phyloP scores from a whole-genome alignment of 1,140 invertebrate genomes.

The Pseudobourletiella spinata region DNA sequence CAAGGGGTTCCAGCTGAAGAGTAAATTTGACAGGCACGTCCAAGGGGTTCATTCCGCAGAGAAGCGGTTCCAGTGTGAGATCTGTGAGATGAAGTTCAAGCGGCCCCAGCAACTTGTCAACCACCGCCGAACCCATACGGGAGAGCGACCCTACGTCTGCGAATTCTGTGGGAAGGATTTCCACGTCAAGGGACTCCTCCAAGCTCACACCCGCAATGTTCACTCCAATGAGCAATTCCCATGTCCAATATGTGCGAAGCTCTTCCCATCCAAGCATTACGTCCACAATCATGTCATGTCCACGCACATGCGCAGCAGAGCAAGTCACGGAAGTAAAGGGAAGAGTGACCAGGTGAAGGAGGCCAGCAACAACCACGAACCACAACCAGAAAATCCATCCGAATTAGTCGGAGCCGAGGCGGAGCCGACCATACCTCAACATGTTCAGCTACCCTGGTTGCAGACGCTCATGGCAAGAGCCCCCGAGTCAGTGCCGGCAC shows the following conservation, averaged over 20 bases:
- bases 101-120: background rate
- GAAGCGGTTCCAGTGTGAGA: background rate
- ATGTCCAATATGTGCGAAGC: constrained; percentile 40
- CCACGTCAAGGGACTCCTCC: constrained; percentile 43
- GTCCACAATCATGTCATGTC: constrained; percentile 39
- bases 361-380: no score
- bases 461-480: no score
- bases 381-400: no score
- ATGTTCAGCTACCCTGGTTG: no score
- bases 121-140: constrained; percentile 38
- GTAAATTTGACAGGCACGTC: background rate
- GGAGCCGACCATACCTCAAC: no score
- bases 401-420: no score
- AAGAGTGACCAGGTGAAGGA: no score
- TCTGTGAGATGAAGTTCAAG: background rate
- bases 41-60: background rate
- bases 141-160: constrained; percentile 43
- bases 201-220: constrained; percentile 7
- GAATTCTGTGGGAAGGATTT: constrained; percentile 45
- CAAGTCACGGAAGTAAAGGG: no score
- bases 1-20: background rate
- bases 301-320: no score
- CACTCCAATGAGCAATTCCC: constrained; percentile 7
- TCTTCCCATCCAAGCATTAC: constrained; percentile 44
- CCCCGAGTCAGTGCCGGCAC: no score